Base-by-base conservation (phyloP, 2,797 vertebrate species). In the Anguilla megastoma region DNA sequence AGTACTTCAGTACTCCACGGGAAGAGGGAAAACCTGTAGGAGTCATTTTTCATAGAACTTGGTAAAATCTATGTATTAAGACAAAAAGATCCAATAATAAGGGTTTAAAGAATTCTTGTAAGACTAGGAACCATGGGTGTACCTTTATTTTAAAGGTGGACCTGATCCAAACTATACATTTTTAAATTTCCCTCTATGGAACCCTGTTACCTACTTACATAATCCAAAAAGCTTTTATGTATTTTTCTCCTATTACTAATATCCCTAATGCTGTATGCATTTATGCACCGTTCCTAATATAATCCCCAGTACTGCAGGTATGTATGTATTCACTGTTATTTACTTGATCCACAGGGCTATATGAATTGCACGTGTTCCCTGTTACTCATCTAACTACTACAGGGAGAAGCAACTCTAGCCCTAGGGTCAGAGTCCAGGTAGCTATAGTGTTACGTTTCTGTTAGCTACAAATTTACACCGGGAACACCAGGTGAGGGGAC, bases 1-100 rank as follows among this genome's bases (percentile, higher is more conserved):
- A 12, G 69, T 2, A 74, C 33, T 71, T 74, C 69, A 74, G 69
- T 12, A 36, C 84, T 9, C 84, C 56, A 63, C 56, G 1, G 27
- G 50, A 54, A 33, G 87, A 90, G 30, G 79, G 79, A 6, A 84
- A 86, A 88, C 60, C 54, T 30, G 88, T 86, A 88, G 24, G 89
- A 91, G 89, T 8, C 0, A 24, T 33, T 71, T 27, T 27, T 71
- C 16, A 27, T 24, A 1, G 66, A 27, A 50, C 60, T 48, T 66
- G 41, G 41, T 45, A 45, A 45, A 54, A 54, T 54, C 52, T 54
- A 54, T 16, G 56, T 58, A 58, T 58, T 16, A 58, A 58, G 14
- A 58, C 56, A 58, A 16, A 12, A 52, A 52, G 10, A 56, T 14
- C 54, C 10, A 58, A 16, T 18, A 52, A 52, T 52, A 52, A 52